Conservation (phyloP, 2,888 invertebrate genomes). For the Drosophila limbata region DNA sequence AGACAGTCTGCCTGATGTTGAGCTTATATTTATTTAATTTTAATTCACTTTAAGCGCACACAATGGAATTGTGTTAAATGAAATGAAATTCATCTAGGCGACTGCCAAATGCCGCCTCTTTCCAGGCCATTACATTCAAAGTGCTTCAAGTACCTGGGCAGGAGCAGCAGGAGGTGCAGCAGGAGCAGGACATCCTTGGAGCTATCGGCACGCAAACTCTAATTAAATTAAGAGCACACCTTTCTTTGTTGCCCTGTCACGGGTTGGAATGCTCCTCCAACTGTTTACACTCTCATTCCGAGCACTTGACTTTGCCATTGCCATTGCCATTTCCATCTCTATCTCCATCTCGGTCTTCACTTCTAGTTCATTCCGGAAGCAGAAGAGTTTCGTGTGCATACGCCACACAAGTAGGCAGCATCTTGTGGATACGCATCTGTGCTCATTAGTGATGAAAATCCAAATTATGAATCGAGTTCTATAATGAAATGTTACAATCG, state of each 20-base stretch:
- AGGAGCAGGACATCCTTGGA: constrained; percentile 37
- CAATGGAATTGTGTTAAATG: constrained; percentile 75
- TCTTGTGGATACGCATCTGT: constrained; percentile 18
- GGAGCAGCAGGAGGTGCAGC: constrained; percentile 16
- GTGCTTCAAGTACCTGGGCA: not conserved
- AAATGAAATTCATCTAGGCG: constrained; percentile 72
- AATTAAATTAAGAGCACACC: constrained; percentile 81
- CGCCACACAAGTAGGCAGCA: not conserved
- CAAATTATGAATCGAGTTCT: too few species aligned
- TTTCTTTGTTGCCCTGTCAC: constrained; percentile 62
- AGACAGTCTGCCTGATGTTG: not conserved
- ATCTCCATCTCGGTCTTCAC: not conserved
- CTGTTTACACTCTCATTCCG: not conserved
- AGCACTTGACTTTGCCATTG: not conserved
- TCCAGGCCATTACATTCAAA: constrained; percentile 75
- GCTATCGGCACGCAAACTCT: constrained; percentile 61
- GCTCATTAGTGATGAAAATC: not conserved
- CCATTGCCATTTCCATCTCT: not conserved
- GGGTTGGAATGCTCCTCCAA: constrained; percentile 46
- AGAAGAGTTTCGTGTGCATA: constrained; percentile 1
- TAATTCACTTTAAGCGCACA: constrained; percentile 63
- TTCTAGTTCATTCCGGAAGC: not conserved
- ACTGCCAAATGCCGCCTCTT: constrained; percentile 67
- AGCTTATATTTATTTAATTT: constrained; percentile 73
- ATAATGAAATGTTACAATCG: too few species aligned